Evolutionary conservation across 2,888 invertebrate genomes (phyloP).

Genomic region (Plebejus anna): DNA sequence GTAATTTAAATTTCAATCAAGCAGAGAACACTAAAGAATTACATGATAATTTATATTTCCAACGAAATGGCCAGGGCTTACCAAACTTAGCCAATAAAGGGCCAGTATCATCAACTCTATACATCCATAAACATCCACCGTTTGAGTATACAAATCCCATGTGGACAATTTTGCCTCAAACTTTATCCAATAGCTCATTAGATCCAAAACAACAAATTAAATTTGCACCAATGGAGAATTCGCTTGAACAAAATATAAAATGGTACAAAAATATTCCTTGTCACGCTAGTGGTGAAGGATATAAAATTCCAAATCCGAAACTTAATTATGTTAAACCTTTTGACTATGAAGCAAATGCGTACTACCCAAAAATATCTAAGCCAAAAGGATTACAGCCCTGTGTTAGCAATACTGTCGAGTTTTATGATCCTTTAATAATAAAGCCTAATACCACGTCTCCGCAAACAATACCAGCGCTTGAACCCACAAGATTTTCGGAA

Average conservation of each 20-base stretch:
- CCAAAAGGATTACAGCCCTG: background rate
- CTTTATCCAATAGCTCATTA: conserved; percentile 7
- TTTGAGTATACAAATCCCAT: conserved; percentile 12
- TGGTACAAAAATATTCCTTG: background rate
- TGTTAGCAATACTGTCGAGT: background rate
- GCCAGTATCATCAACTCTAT: conserved; percentile 9
- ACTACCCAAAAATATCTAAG: background rate
- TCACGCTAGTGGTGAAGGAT: background rate
- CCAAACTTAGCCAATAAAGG: background rate
- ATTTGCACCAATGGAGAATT: background rate
- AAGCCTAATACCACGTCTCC: background rate
- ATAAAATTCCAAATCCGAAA: background rate
- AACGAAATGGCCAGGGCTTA: background rate
- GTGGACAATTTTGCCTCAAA: background rate
- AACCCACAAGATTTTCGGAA: background rate
- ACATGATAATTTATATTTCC: background rate
- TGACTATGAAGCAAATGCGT: background rate
- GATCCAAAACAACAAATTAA: conserved; percentile 6
- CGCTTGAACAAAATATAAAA: background rate
- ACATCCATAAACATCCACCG: background rate
- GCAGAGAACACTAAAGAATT: background rate
- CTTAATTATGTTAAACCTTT: background rate
- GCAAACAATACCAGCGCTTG: background rate
- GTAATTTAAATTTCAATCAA: background rate
- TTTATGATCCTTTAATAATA: background rate